Conservation (phyloP, 2,888 invertebrate genomes). For the Poecilus cupreus region DNA sequence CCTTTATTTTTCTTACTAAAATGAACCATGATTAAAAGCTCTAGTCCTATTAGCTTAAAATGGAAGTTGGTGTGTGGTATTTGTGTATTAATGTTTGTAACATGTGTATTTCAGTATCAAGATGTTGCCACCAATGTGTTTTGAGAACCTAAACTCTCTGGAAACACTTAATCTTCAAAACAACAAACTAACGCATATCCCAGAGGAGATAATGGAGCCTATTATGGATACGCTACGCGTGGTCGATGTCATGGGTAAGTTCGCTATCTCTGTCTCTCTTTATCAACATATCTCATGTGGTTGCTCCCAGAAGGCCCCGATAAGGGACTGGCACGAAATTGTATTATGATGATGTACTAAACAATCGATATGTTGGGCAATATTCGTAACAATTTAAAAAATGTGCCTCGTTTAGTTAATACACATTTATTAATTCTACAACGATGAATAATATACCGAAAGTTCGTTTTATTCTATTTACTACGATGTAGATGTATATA, state of each 20-base stretch:
- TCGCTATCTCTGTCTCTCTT: not conserved
- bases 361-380: too few relatives aligned
- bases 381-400: too few relatives aligned
- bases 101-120: slow-evolving; percentile 80
- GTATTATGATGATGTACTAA: too few relatives aligned
- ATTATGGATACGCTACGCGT: slow-evolving; percentile 90
- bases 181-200: slow-evolving; percentile 88
- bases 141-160: slow-evolving; percentile 91
- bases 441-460: too few relatives aligned
- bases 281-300: not conserved
- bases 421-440: too few relatives aligned
- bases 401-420: too few relatives aligned
- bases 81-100: not conserved
- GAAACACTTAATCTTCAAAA: slow-evolving; percentile 92
- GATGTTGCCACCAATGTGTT: slow-evolving; percentile 86
- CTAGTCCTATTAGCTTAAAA: not conserved
- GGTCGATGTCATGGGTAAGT: slow-evolving; percentile 91
- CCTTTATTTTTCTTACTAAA: too few relatives aligned
- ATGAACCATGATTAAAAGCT: not conserved
- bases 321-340: too few relatives aligned
- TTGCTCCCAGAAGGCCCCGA: not conserved
- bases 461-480: too few relatives aligned
- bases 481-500: too few relatives aligned
- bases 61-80: not conserved
- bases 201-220: slow-evolving; percentile 92